Evolutionary conservation across 2,888 invertebrate species (phyloP).

Genomic region (Spodoptera picta): DNA sequence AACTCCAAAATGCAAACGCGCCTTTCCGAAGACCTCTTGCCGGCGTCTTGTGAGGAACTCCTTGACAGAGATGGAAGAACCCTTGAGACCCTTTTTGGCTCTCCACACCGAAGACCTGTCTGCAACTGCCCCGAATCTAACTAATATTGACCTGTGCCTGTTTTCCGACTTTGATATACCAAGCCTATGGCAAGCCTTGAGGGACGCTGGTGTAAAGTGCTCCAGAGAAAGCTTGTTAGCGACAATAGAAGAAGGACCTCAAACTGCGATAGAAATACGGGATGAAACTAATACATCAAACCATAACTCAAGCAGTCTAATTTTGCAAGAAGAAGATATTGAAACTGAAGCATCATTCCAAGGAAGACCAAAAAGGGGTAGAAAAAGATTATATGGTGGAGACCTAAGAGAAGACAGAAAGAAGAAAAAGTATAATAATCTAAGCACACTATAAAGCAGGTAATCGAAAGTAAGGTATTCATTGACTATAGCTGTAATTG

Average conservation of each 20-base stretch:
- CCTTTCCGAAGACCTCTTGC: no score
- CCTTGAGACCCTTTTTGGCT: no score
- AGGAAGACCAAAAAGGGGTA: conserved; percentile 17
- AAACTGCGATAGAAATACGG: conserved; percentile 18
- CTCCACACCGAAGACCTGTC: no score
- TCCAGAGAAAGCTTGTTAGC: no score
- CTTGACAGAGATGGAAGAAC: no score
- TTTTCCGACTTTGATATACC: no score
- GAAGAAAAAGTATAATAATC: conserved; percentile 21
- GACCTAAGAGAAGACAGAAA: conserved; percentile 20
- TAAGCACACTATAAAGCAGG: conserved; percentile 19
- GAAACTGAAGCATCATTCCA: conserved; percentile 8
- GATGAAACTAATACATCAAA: conserved; percentile 19
- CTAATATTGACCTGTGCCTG: no score
- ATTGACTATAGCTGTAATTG: conserved; percentile 21
- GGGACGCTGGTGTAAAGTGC: no score
- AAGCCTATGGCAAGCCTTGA: no score
- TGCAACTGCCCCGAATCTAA: no score
- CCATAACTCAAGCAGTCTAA: conserved; percentile 9
- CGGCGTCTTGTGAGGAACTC: no score
- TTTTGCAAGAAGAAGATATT: conserved; percentile 16
- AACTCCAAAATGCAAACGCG: no score
- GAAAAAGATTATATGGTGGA: conserved; percentile 23
- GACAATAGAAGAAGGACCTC: conserved; percentile 14
- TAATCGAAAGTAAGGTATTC: conserved; percentile 13